Evolutionary conservation across 2,888 invertebrate species (phyloP), one percentile per base, ranked within the genome.

Genomic region (Ommatoiulus sabulosus): DNA sequence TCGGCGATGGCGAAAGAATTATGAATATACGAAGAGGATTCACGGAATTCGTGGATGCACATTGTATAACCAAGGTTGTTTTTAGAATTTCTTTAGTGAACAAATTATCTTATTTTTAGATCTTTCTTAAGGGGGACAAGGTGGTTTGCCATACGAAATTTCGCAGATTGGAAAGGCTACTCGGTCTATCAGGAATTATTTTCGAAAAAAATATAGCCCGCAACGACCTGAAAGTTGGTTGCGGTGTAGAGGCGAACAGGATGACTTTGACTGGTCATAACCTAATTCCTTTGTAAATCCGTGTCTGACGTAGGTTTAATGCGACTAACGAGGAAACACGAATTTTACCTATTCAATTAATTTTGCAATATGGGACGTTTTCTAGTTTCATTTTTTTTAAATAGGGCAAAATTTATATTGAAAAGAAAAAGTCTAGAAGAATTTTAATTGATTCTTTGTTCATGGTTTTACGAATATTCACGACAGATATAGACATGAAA

Each of bases 231-330:
- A 24, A 80, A 12, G 80, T 80, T 80, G 80, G 80, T 80, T 80
- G 80, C 80, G 35, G 80, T 24, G 3, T 35, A 80, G 35, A 35
- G 80, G 35, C 35, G 80, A 80, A 80, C 80, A 80, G 80, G 80
- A 80, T 80, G 80, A 80, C 80, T 80, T 80, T 4, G 80, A 80
- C 80, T 80, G 80, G 80, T 80, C 80, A 80, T 80, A 80, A 80
- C 80, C 80, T 80, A 80, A 80, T 80, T 80, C 80, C 10, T 80
- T 80, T 80, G 35, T 15, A 80, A 80, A 12, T 80, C 3, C 80
- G n/a, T 24, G 80, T 12, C 35, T 80, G 80, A 43, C 80, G 35
- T 80, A 72, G 15, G 8, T 80, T 1, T 43, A 57, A 80, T 80
- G 35, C 15, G 80, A 15, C 12, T 43, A 35, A 43, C 12, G 80